A percentile compares a stretch with the other conserved stretches of the same genome.
Conservation (phyloP, 2,888 invertebrate species). For the Micoletzkya japonica region DNA sequence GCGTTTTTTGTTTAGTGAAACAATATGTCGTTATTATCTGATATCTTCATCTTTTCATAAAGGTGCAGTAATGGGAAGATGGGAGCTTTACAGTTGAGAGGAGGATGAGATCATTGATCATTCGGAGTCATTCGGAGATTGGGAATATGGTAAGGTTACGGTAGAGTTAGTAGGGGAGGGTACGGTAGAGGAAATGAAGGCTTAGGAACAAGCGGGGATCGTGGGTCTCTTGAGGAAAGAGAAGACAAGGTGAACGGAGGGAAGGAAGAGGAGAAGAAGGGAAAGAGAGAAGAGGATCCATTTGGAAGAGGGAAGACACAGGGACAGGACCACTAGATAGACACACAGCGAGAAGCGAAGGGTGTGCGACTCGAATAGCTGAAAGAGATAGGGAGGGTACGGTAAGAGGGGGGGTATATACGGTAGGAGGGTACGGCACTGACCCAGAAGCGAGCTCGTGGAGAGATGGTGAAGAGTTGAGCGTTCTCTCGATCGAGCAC, state of each 20-base stretch:
- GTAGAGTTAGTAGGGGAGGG: no score
- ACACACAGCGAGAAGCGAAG: slow-evolving; percentile 3
- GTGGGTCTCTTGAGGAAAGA: slow-evolving; percentile 1
- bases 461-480: background rate
- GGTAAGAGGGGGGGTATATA: background rate
- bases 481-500: background rate
- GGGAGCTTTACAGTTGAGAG: no score
- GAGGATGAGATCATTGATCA: no score
- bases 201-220: background rate
- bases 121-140: no score
- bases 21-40: no score
- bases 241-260: background rate
- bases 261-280: background rate
- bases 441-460: background rate
- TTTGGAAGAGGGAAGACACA: background rate
- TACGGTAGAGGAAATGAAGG: no score
- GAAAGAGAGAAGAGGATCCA: background rate
- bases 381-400: background rate
- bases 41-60: no score
- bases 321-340: background rate
- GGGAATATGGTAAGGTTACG: no score
- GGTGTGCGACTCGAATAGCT: slow-evolving; percentile 15
- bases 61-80: no score
- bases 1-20: no score
- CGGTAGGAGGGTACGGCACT: background rate